These are phyloP conservation scores for Trachymyrmex septentrionalis DNA, from an alignment of 1,140 invertebrate species.

Conservation along the genomic window DNA sequence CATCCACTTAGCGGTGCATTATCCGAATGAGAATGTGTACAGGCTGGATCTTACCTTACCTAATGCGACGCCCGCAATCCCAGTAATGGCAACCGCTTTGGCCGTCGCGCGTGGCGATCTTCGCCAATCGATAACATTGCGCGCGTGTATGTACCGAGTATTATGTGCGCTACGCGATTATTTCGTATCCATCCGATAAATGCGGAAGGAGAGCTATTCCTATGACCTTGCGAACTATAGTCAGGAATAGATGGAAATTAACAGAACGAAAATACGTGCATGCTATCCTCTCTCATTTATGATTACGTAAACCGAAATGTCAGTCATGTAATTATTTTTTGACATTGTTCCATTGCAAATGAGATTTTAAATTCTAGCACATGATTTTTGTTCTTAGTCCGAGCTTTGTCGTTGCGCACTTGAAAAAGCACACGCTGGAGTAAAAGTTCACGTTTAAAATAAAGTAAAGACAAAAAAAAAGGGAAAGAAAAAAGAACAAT, in stretches of 20 bases:
- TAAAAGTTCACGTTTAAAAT: slow-evolving; percentile 21
- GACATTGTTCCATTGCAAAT: slow-evolving; percentile 1
- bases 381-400: neutral
- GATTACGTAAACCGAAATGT: neutral
- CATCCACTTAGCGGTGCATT: slow-evolving; percentile 83
- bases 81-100: slow-evolving; percentile 75
- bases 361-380: neutral
- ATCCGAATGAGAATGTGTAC: slow-evolving; percentile 82
- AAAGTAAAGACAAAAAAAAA: neutral
- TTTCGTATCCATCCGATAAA: neutral
- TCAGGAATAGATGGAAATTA: neutral
- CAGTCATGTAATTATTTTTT: neutral
- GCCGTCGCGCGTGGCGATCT: slow-evolving; percentile 63
- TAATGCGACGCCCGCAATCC: slow-evolving; percentile 76
- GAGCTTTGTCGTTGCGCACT: neutral
- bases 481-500: neutral
- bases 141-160: slow-evolving; percentile 14
- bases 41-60: slow-evolving; percentile 72
- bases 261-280: neutral
- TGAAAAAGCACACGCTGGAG: neutral
- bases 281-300: neutral
- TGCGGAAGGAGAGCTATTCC: neutral
- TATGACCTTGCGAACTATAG: neutral
- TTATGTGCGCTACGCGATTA: slow-evolving; percentile 6
- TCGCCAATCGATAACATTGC: slow-evolving; percentile 49